Percentiles rank a stretch among this genome's conserved stretches.
Conservation (phyloP, 2,797 vertebrate species). For the Pseudochirops corinnae region DNA sequence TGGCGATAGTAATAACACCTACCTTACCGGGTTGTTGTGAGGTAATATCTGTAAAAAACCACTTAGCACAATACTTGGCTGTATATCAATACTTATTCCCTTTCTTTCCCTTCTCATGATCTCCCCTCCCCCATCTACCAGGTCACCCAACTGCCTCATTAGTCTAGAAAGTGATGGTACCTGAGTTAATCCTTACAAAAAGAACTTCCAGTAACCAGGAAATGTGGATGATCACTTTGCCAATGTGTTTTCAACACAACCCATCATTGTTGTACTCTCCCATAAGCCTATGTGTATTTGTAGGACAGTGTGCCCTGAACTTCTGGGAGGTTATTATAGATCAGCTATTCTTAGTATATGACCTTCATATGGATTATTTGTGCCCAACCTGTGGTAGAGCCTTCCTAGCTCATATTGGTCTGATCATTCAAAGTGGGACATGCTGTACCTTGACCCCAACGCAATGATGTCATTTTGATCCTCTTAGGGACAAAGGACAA, state of each 20-base stretch:
- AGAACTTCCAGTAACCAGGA: neutral
- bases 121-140: neutral
- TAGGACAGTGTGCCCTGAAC: neutral
- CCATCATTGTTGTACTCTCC: neutral
- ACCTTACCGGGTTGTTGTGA: neutral
- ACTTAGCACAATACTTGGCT: neutral
- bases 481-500: no score
- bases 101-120: neutral
- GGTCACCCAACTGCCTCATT: neutral
- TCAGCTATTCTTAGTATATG: neutral
- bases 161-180: neutral
- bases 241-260: neutral
- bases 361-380: neutral
- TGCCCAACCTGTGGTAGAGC: no score
- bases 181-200: neutral
- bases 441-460: no score
- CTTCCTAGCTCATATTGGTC: no score
- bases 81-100: no score
- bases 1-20: neutral
- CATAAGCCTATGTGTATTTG: neutral
- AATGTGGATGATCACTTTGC: neutral
- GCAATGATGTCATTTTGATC: no score
- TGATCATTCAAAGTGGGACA: no score
- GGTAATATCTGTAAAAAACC: neutral
- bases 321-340: neutral